phyloP scores from a whole-genome alignment of 2,113 vertebrate genomes.

The Notothenia rossii region DNA sequence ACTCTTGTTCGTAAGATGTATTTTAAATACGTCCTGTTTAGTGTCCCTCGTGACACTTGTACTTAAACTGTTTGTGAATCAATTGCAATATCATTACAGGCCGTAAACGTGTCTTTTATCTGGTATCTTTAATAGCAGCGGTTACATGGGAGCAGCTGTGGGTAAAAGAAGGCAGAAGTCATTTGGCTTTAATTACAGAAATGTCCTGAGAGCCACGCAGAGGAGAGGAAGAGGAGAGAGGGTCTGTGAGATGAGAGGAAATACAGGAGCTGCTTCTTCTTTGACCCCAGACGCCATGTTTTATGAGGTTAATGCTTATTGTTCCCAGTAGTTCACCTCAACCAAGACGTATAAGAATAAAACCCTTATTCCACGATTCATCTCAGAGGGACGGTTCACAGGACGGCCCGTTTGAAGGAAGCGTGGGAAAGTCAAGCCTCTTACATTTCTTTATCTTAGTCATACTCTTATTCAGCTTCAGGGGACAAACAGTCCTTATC shows the following conservation, averaged over 20 bases:
- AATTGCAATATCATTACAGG: conserved; percentile 33
- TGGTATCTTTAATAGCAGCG: conserved; percentile 70
- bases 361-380: conserved; percentile 49
- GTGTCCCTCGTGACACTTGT: too few relatives aligned
- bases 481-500: too few relatives aligned
- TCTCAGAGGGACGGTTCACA: conserved; percentile 18
- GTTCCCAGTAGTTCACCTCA: conserved; percentile 30
- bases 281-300: conserved; percentile 51
- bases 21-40: too few relatives aligned
- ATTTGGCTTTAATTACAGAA: conserved; percentile 80
- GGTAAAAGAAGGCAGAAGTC: conserved; percentile 58
- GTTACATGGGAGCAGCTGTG: conserved; percentile 75
- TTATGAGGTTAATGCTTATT: conserved; percentile 50
- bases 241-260: conserved; percentile 46
- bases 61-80: too few relatives aligned
- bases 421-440: conserved; percentile 30
- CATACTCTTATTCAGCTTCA: too few relatives aligned
- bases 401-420: conserved; percentile 36
- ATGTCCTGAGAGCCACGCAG: conserved; percentile 65
- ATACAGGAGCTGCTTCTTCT: conserved; percentile 15
- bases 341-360: conserved; percentile 22
- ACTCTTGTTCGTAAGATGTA: too few relatives aligned
- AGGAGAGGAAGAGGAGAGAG: conserved; percentile 42
- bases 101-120: conserved; percentile 65
- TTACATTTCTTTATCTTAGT: too few relatives aligned